Percentiles rank a stretch among this genome's conserved stretches.
These are phyloP conservation scores for Zosterops lateralis DNA, from an alignment of 2,113 vertebrate genomes.

Conservation along the genomic window DNA sequence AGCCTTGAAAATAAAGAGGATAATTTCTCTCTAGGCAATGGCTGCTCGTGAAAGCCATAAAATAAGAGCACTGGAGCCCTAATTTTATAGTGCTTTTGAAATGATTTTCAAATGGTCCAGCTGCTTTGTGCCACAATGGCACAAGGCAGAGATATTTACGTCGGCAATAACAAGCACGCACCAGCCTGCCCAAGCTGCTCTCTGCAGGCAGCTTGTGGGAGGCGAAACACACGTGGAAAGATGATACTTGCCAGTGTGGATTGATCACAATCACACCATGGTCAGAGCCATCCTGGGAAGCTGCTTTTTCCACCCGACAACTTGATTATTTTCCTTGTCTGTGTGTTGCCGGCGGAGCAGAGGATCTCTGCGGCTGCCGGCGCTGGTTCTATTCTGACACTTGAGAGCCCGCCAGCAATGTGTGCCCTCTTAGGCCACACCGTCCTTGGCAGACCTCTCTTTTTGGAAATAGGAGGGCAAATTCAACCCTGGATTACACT, in stretches of 20 bases:
- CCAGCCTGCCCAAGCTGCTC: slow-evolving; percentile 7
- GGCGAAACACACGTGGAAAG: not conserved
- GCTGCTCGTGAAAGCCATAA: slow-evolving; percentile 57
- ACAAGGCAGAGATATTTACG: slow-evolving; percentile 57
- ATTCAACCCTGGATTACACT: not conserved
- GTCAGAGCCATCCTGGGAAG: not conserved
- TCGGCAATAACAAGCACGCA: slow-evolving; percentile 49
- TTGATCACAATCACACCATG: slow-evolving; percentile 14
- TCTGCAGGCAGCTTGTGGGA: not conserved
- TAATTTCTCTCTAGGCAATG: slow-evolving; percentile 70
- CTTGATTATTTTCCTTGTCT: not conserved
- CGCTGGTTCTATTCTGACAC: slow-evolving; percentile 3
- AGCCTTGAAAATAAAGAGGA: slow-evolving; percentile 71
- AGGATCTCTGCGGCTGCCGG: fast-evolving
- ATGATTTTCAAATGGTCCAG: slow-evolving; percentile 69
- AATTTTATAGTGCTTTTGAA: slow-evolving; percentile 70
- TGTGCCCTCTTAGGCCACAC: not conserved
- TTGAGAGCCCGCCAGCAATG: not conserved
- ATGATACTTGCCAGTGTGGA: slow-evolving; percentile 13
- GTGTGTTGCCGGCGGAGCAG: not conserved
- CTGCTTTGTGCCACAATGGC: slow-evolving; percentile 64
- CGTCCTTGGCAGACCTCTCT: not conserved
- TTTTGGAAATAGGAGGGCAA: not conserved
- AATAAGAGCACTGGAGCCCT: slow-evolving; percentile 55
- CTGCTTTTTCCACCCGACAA: not conserved